Conservation (phyloP, 2,113 vertebrate species). For the Balaenoptera acutorostrata region DNA sequence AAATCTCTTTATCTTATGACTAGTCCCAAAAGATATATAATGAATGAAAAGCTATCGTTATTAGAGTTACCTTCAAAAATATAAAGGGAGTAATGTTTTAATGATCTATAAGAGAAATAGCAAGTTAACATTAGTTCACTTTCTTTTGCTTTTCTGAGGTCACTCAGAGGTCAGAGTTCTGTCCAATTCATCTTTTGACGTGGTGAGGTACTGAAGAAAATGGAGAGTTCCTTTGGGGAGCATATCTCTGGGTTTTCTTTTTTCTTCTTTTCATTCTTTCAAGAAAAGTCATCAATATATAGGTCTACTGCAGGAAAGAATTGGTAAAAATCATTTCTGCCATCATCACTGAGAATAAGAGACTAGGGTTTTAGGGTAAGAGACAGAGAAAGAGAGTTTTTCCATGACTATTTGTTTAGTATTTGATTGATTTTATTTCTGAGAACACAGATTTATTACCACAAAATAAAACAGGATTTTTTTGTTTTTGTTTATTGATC, state of each 20-base stretch:
- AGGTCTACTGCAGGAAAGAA: background rate
- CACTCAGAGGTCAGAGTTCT: background rate
- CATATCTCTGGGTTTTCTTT: background rate
- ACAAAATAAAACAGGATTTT: background rate
- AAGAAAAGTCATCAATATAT: background rate
- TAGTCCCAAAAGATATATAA: background rate
- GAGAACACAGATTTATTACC: background rate
- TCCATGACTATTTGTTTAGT: background rate
- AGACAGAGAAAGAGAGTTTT: background rate
- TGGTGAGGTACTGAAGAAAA: background rate
- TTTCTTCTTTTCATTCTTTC: background rate
- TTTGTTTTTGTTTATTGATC: background rate
- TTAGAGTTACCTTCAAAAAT: background rate
- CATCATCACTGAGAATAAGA: background rate
- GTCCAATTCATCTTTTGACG: background rate
- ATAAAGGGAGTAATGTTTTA: background rate
- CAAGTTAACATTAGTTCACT: background rate
- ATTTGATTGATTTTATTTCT: background rate
- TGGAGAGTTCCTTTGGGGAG: background rate
- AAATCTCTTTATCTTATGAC: background rate
- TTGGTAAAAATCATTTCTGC: background rate
- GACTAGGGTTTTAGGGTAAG: background rate
- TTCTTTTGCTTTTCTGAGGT: background rate
- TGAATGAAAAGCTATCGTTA: background rate
- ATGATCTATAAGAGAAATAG: background rate